Evolutionary conservation across 2,113 vertebrate genomes (phyloP).

Genomic region (Limanda limanda): DNA sequence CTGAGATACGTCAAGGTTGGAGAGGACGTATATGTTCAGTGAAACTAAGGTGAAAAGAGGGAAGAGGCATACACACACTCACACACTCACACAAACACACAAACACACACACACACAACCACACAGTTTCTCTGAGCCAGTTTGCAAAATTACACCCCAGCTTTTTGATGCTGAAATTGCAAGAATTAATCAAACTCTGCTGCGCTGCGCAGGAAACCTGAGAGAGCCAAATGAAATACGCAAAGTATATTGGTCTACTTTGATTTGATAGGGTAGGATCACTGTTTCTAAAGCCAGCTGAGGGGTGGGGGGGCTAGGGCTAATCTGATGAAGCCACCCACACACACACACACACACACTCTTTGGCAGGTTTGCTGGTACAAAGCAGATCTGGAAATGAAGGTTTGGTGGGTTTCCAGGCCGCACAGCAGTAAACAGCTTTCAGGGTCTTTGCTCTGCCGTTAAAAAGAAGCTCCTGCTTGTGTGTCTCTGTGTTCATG

Average conservation of each 20-base stretch:
- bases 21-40: constrained; percentile 6
- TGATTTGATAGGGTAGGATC: constrained; percentile 48
- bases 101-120: not conserved
- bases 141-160: constrained; percentile 14
- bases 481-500: not conserved
- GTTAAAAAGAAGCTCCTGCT: constrained; percentile 33
- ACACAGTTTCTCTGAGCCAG: constrained; percentile 4
- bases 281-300: constrained; percentile 28
- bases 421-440: constrained; percentile 42
- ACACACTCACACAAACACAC: not conserved
- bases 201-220: constrained; percentile 1
- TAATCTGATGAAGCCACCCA: constrained; percentile 29
- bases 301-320: not conserved
- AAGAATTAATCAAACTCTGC: constrained; percentile 37
- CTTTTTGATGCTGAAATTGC: constrained; percentile 35
- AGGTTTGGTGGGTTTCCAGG: constrained; percentile 36
- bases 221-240: constrained; percentile 18
- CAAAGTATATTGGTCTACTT: constrained; percentile 21
- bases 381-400: constrained; percentile 28
- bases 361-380: constrained; percentile 16
- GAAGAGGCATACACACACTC: too few species aligned
- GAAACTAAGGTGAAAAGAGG: constrained; percentile 19
- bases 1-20: constrained; percentile 33
- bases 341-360: not conserved
- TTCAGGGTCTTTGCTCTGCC: constrained; percentile 35